These are phyloP conservation scores for Buathra laborator DNA, from an alignment of 2,888 invertebrate genomes.

Conservation along the genomic window DNA sequence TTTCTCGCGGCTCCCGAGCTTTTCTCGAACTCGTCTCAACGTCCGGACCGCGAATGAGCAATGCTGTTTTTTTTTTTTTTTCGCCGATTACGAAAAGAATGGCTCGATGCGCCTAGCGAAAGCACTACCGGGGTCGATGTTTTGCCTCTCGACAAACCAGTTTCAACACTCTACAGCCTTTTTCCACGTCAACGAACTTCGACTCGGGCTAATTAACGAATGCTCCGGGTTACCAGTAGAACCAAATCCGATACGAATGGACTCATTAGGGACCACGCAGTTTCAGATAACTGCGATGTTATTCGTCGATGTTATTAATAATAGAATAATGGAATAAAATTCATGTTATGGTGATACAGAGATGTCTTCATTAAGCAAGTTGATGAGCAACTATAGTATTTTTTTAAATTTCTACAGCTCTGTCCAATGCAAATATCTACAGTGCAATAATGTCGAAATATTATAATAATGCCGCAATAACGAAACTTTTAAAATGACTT, in stretches of 20 bases:
- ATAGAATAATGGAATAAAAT: not conserved
- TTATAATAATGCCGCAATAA: too few species aligned
- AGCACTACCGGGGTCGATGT: constrained; percentile 24
- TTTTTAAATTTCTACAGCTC: too few species aligned
- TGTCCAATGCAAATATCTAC: too few species aligned
- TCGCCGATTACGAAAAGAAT: constrained; percentile 59
- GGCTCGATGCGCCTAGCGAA: constrained; percentile 52
- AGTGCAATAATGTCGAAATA: too few species aligned
- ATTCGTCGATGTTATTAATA: constrained; percentile 2
- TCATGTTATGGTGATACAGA: not conserved
- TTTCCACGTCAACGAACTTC: constrained; percentile 61
- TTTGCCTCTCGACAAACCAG: constrained; percentile 28
- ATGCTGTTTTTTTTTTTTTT: constrained; percentile 42
- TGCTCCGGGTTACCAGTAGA: constrained; percentile 21
- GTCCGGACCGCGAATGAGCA: not conserved
- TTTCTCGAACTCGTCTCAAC: constrained; percentile 46
- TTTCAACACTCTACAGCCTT: constrained; percentile 54
- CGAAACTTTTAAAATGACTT: not conserved
- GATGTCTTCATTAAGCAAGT: not conserved
- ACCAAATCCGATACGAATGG: constrained; percentile 15
- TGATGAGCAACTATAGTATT: not conserved
- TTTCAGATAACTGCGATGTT: constrained; percentile 43
- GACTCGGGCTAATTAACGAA: constrained; percentile 66
- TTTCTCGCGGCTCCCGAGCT: constrained; percentile 47
- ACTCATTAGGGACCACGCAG: constrained; percentile 29